Evolutionary conservation across 2,113 vertebrate genomes (phyloP).

Genomic region (Prunella himalayana): DNA sequence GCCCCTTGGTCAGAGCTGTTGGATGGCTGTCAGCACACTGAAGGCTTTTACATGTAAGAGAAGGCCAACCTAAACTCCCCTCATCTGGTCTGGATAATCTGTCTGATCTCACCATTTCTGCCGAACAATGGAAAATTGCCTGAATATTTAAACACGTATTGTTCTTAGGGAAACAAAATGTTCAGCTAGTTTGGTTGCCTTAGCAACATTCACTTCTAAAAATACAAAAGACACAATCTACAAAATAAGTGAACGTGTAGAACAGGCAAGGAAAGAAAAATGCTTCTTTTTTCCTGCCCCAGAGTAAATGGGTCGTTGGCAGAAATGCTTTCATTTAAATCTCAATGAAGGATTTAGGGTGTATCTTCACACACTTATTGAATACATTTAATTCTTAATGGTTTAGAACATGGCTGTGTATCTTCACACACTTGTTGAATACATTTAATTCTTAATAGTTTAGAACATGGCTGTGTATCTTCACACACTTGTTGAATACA

Average conservation of each 20-base stretch:
- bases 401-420: not conserved
- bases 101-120: constrained; percentile 62
- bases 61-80: constrained; percentile 35
- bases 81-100: constrained; percentile 58
- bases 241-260: constrained; percentile 49
- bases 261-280: constrained; percentile 46
- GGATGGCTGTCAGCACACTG: not conserved
- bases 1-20: not conserved
- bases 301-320: not conserved
- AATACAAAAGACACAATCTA: constrained; percentile 72
- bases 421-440: not conserved
- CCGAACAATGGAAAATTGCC: constrained; percentile 72
- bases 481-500: not conserved
- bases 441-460: not conserved
- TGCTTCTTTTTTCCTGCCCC: not conserved
- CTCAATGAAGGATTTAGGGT: not conserved
- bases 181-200: constrained; percentile 76
- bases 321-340: not conserved
- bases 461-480: too few species aligned
- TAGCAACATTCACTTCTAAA: constrained; percentile 77
- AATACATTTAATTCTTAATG: not conserved
- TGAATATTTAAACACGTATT: constrained; percentile 77
- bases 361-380: not conserved
- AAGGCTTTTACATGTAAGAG: constrained; percentile 2
- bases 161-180: constrained; percentile 79